Percentiles rank a stretch among this genome's conserved stretches.
Conservation (phyloP, 2,113 vertebrate species). For the Oceanodroma tethys region DNA sequence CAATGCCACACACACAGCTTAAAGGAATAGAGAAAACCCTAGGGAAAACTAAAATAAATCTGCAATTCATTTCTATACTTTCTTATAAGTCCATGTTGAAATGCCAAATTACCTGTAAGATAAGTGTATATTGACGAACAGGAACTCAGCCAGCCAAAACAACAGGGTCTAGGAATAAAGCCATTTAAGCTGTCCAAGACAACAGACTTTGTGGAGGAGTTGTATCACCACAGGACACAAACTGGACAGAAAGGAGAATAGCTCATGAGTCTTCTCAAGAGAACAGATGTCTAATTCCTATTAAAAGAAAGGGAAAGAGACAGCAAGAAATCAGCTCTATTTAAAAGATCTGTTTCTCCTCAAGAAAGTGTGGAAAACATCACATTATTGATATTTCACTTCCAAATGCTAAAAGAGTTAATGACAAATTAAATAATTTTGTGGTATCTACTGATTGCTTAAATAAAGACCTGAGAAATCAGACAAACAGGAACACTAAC, state of each 20-base stretch:
- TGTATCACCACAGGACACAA: constrained; percentile 11
- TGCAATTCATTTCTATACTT: not conserved
- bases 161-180: not conserved
- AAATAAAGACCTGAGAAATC: not conserved
- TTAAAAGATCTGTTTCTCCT: not conserved
- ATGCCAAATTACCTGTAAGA: not conserved
- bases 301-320: constrained; percentile 7
- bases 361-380: not conserved
- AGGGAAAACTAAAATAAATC: not conserved
- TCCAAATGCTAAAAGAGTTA: not conserved
- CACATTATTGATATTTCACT: not conserved
- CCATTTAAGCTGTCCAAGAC: constrained; percentile 9
- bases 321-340: not conserved
- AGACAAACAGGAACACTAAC: not conserved
- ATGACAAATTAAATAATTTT: not conserved
- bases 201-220: constrained; percentile 55
- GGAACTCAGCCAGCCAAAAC: constrained; percentile 3
- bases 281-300: constrained; percentile 18
- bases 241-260: constrained; percentile 25
- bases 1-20: not conserved
- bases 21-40: not conserved
- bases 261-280: constrained; percentile 1
- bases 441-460: not conserved
- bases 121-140: not conserved
- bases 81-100: not conserved